Base-by-base conservation (phyloP, 1,140 invertebrate species). In the Ceratoteleas bidentatus region DNA sequence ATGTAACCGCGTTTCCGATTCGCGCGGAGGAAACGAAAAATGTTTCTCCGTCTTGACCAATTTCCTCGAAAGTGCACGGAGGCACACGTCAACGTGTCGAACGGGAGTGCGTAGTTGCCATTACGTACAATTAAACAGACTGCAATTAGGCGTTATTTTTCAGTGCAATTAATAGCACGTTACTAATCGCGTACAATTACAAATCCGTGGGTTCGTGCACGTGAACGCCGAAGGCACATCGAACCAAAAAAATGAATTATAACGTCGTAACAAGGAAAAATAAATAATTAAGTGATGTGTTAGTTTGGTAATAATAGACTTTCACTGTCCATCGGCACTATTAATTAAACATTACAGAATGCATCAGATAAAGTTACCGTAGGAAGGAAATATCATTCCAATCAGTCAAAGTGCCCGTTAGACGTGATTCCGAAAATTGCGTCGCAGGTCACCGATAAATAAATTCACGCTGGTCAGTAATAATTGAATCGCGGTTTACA, bases 261-360 rank as follows among this genome's bases (percentile, higher is more conserved):
- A 66, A 40, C 40, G 34, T 60, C n/a, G 16, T 40, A 65, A 60
- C 34, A 40, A 50, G 62, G 13, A 66, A 66, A 73, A 75, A 66
- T 75, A 64, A 50, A 60, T 66, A 75, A 66, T 75, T 75, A 66
- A 75, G 60, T 54, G 64, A 76, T 60, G 73, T 68, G 62, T 76
- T 76, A 68, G n/a, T 38, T 14, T 50, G 13, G 15, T 76, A 76
- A 76, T 76, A 60, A 68, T 68, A 52, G 56, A 76, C 62, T 76
- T 76, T 76, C 73, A 76, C 73, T 68, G 40, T 58, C 54, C 6
- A 53, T 66, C 16, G 38, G 7, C 13, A 43, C 36, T 66, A 60
- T 66, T 75, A 65, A 75, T 75, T 60, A 66, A 74, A 64, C 49
- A 50, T 38, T 53, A 74, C 53, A 50, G 14, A 73, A 43, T 34